Conservation (phyloP, 2,113 vertebrate genomes). For the Pygoscelis adeliae region DNA sequence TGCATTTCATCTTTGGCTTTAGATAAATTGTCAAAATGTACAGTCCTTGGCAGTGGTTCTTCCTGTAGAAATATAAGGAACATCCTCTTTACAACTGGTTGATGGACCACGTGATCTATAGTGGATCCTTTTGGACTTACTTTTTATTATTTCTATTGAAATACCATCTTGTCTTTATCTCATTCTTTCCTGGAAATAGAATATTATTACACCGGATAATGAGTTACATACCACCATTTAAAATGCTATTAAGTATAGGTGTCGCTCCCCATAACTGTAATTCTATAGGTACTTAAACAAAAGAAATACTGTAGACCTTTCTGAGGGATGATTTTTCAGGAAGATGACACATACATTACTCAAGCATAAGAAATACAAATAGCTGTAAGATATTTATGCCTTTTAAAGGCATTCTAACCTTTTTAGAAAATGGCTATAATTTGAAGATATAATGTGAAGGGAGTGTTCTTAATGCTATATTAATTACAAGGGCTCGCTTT, state of each 20-base stretch:
- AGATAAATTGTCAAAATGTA: not conserved
- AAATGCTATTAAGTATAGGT: not conserved
- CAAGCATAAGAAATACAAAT: conserved; percentile 48
- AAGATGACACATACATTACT: conserved; percentile 16
- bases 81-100: not conserved
- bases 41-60: not conserved
- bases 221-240: not conserved
- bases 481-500: conserved; percentile 61
- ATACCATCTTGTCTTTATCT: not conserved
- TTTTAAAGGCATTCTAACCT: conserved; percentile 59
- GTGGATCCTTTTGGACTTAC: not conserved
- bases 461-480: conserved; percentile 69
- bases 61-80: not conserved
- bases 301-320: conserved; percentile 22
- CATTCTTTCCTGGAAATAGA: not conserved
- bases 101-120: not conserved
- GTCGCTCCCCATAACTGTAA: not conserved
- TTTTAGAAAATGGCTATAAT: conserved; percentile 71
- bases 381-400: conserved; percentile 41
- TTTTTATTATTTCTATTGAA: not conserved
- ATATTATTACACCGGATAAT: not conserved
- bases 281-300: conserved; percentile 25
- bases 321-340: conserved; percentile 22
- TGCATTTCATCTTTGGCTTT: not conserved
- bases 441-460: conserved; percentile 54